Percentiles rank a stretch among this genome's conserved stretches.
Evolutionary conservation across 2,113 vertebrate genomes (phyloP).

Genomic region (Microcebus lehilahytsara): DNA sequence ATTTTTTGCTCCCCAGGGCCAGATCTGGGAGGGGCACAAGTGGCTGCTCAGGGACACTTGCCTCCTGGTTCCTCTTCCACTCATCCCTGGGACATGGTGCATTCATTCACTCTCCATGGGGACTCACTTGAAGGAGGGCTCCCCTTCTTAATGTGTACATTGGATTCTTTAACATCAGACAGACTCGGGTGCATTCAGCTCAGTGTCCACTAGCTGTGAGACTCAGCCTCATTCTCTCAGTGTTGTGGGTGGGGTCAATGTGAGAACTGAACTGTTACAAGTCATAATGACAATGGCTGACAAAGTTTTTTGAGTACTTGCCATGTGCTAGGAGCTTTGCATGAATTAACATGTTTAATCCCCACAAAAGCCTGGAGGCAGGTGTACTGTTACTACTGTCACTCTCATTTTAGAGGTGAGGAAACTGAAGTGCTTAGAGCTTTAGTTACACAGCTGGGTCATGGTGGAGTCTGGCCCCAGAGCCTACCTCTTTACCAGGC

Average conservation of each 20-base stretch:
- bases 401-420: neutral
- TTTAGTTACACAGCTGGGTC: fast-evolving
- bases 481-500: fast-evolving
- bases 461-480: neutral
- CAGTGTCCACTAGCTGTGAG: fast-evolving
- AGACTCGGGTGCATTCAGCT: neutral
- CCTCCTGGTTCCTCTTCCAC: neutral
- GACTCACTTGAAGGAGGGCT: neutral
- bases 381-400: too few relatives aligned
- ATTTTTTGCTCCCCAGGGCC: neutral
- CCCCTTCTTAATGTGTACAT: fast-evolving
- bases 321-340: fast-evolving
- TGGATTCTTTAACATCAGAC: neutral
- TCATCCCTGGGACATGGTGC: fast-evolving
- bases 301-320: fast-evolving
- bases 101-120: fast-evolving
- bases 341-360: fast-evolving
- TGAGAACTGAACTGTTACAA: fast-evolving
- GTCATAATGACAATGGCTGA: fast-evolving
- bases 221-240: too few relatives aligned
- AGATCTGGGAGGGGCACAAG: fast-evolving
- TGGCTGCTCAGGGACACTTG: neutral
- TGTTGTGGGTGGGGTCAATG: fast-evolving
- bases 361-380: neutral
- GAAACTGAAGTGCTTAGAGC: neutral